A percentile compares a stretch with the other conserved stretches of the same genome.
phyloP scores from a whole-genome alignment of 2,113 vertebrate genomes.

The Crotalus helleri region DNA sequence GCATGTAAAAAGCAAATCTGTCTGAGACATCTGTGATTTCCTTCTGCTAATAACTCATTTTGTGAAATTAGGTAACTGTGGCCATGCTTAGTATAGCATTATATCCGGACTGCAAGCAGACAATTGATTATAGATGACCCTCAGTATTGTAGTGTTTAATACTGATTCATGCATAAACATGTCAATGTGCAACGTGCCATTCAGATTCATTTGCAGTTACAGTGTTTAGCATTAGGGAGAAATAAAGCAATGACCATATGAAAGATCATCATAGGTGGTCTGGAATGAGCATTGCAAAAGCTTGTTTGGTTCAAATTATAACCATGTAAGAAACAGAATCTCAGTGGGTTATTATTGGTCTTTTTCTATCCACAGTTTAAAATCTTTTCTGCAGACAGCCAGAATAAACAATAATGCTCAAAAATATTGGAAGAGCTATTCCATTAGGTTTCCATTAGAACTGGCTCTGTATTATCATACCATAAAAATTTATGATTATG shows the following conservation, averaged over 20 bases:
- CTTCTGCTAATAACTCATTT: slow-evolving; percentile 35
- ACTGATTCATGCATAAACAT: slow-evolving; percentile 18
- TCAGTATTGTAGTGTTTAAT: slow-evolving; percentile 28
- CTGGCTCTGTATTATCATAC: neutral
- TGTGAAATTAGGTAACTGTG: slow-evolving; percentile 35
- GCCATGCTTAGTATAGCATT: slow-evolving; percentile 29
- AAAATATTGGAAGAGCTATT: neutral
- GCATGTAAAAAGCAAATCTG: slow-evolving; percentile 59
- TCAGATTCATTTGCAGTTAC: neutral
- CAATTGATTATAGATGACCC: slow-evolving; percentile 37
- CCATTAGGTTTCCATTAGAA: neutral
- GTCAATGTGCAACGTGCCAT: neutral
- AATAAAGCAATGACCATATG: neutral
- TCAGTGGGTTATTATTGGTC: neutral
- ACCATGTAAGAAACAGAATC: fast-evolving
- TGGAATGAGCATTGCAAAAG: neutral
- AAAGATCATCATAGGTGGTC: neutral
- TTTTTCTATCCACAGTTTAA: neutral
- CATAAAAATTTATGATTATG: slow-evolving; percentile 31
- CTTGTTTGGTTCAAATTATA: neutral
- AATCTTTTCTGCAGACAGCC: neutral
- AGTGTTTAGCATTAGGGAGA: slow-evolving; percentile 9
- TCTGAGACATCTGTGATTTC: slow-evolving; percentile 53
- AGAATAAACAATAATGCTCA: neutral
- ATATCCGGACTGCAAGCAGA: slow-evolving; percentile 29